Conservation (phyloP, 2,888 invertebrate species). For the Drosophila mimetica region DNA sequence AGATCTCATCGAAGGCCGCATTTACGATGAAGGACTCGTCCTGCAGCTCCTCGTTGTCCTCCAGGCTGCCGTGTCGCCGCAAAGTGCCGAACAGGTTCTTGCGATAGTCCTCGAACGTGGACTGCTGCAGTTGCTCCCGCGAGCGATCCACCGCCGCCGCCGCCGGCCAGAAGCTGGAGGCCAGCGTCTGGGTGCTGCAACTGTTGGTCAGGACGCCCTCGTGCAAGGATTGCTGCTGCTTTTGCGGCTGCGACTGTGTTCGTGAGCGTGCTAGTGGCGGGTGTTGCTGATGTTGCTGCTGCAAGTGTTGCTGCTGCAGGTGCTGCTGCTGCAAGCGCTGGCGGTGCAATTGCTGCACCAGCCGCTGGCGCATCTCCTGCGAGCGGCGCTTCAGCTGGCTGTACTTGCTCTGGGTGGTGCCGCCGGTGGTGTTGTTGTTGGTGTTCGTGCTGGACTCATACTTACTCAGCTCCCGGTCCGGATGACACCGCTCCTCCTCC, state of each 20-base stretch:
- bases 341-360: constrained; percentile 74
- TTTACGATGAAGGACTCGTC: constrained; percentile 81
- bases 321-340: constrained; percentile 74
- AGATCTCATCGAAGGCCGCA: constrained; percentile 82
- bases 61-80: constrained; percentile 42
- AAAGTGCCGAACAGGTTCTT: constrained; percentile 79
- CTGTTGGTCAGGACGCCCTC: constrained; percentile 51
- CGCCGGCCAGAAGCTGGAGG: constrained; percentile 39
- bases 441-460: constrained; percentile 52
- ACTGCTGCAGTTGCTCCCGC: constrained; percentile 53
- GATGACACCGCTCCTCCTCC: constrained; percentile 54
- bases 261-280: constrained; percentile 34
- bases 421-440: constrained; percentile 53
- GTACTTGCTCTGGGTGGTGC: constrained; percentile 80
- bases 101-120: constrained; percentile 82
- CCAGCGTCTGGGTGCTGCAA: constrained; percentile 67
- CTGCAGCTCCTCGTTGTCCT: constrained; percentile 62
- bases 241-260: constrained; percentile 47
- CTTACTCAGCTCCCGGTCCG: constrained; percentile 64
- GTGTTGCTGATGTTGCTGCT: constrained; percentile 23
- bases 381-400: constrained; percentile 83
- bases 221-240: constrained; percentile 48
- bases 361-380: constrained; percentile 81
- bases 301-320: constrained; percentile 54
- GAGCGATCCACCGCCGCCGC: constrained; percentile 47